These are phyloP conservation scores for Steinernema scapterisci DNA, from an alignment of 2,888 invertebrate species.

Conservation along the genomic window DNA sequence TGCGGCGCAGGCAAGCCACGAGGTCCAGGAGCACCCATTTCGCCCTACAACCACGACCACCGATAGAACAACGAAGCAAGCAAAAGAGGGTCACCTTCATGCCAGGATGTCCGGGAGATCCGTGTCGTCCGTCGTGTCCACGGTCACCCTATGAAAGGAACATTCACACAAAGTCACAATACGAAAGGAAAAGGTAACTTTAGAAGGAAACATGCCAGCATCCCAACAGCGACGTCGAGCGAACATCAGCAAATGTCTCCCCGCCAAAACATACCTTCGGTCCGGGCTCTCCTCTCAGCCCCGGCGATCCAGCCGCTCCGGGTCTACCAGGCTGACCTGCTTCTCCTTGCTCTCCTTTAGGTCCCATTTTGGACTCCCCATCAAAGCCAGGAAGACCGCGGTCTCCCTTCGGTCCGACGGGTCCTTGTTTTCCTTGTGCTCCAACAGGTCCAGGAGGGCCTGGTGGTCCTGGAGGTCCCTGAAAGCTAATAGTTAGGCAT, in stretches of 20 bases:
- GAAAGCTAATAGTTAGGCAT: not conserved
- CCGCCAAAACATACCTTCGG: constrained; percentile 47
- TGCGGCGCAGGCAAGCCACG: constrained; percentile 29
- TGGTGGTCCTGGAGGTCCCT: constrained; percentile 42
- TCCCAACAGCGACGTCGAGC: not conserved
- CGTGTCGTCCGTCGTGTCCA: constrained; percentile 34
- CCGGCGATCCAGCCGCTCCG: constrained; percentile 54
- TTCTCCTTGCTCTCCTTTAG: constrained; percentile 62
- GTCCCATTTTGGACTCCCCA: constrained; percentile 65
- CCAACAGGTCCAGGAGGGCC: constrained; percentile 49
- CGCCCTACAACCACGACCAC: constrained; percentile 31
- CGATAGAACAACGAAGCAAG: constrained; percentile 21
- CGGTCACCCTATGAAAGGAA: constrained; percentile 37
- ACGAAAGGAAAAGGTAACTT: constrained; percentile 22
- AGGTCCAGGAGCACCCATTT: constrained; percentile 7
- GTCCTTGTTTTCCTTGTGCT: constrained; percentile 46
- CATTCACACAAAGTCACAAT: constrained; percentile 30
- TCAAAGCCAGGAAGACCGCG: constrained; percentile 66
- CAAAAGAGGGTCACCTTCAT: constrained; percentile 9
- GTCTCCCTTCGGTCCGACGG: constrained; percentile 57
- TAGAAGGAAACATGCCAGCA: constrained; percentile 2
- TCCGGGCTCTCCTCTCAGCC: constrained; percentile 55
- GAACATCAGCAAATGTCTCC: too few relatives aligned
- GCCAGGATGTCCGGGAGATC: constrained; percentile 15
- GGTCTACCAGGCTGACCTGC: constrained; percentile 60